Conservation (phyloP, 2,888 invertebrate genomes). For the Baronia brevicornis region DNA sequence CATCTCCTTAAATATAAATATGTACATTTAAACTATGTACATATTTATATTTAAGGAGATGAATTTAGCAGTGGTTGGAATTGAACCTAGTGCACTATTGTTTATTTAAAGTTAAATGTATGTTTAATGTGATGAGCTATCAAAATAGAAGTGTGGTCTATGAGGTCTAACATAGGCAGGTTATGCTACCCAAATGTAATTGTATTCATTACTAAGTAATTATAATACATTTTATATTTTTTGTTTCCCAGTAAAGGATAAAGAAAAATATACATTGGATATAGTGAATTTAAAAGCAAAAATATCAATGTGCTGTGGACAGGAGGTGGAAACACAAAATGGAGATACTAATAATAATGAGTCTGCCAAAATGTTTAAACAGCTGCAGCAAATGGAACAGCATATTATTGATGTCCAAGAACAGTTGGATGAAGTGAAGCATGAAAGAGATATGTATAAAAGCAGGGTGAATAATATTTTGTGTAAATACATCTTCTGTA, state of each 20-base stretch:
- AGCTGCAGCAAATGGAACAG: conserved; percentile 71
- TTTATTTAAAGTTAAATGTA: too few relatives aligned
- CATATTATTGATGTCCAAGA: conserved; percentile 64
- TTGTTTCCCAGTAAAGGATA: conserved; percentile 48
- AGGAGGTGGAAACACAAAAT: conserved; percentile 31
- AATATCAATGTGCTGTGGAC: conserved; percentile 50
- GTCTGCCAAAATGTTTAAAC: conserved; percentile 41
- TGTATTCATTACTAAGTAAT: too few relatives aligned
- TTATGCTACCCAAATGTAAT: too few relatives aligned
- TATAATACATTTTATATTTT: conserved; percentile 1
- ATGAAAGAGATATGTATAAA: conserved; percentile 65
- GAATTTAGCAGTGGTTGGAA: too few relatives aligned
- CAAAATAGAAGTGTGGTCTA: too few relatives aligned
- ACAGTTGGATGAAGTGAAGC: conserved; percentile 67
- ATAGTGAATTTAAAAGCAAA: conserved; percentile 51
- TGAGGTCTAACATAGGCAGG: too few relatives aligned
- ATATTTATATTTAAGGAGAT: too few relatives aligned
- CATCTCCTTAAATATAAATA: too few relatives aligned
- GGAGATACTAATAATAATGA: conserved; percentile 25
- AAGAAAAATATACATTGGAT: conserved; percentile 56
- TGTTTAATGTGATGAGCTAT: too few relatives aligned
- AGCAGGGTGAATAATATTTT: conserved; percentile 44
- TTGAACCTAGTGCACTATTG: too few relatives aligned
- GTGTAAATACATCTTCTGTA: neutral
- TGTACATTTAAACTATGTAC: too few relatives aligned